These are phyloP conservation scores for Nannospalax galili DNA, from an alignment of 2,113 vertebrate species.

Conservation along the genomic window DNA sequence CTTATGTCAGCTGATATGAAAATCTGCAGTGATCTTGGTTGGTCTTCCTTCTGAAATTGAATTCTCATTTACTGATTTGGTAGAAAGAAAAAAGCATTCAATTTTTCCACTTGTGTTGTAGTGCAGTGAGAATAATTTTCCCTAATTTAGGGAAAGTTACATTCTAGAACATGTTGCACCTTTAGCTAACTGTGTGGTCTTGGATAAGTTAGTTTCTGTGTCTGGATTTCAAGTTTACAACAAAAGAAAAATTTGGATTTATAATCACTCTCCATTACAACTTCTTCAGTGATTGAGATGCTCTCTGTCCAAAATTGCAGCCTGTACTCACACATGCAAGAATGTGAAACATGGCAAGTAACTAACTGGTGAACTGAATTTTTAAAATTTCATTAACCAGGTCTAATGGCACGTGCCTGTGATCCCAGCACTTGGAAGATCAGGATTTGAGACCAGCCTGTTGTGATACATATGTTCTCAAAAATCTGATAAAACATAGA, in stretches of 20 bases:
- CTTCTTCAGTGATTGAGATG: not conserved
- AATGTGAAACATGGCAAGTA: not conserved
- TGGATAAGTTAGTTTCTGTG: not conserved
- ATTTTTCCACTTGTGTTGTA: not conserved
- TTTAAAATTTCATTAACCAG: not conserved
- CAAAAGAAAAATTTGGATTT: not conserved
- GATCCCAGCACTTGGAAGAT: not conserved
- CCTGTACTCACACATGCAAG: not conserved
- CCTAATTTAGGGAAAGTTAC: not conserved
- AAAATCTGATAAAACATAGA: too few relatives aligned
- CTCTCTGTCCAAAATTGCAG: not conserved
- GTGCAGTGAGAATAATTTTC: not conserved
- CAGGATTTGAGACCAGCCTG: too few relatives aligned
- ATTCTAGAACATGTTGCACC: not conserved
- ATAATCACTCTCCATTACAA: not conserved
- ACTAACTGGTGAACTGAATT: not conserved
- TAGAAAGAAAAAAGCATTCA: not conserved
- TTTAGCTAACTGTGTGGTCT: not conserved
- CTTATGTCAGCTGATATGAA: not conserved
- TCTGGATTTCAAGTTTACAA: constrained; percentile 36
- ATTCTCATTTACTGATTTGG: not conserved
- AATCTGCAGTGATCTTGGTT: not conserved
- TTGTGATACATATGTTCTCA: too few relatives aligned
- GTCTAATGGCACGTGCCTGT: not conserved
- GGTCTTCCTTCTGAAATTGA: not conserved